A percentile compares a stretch with the other conserved stretches of the same genome.
Conservation (phyloP, 2,888 invertebrate species). For the Cryptosula pallasiana region DNA sequence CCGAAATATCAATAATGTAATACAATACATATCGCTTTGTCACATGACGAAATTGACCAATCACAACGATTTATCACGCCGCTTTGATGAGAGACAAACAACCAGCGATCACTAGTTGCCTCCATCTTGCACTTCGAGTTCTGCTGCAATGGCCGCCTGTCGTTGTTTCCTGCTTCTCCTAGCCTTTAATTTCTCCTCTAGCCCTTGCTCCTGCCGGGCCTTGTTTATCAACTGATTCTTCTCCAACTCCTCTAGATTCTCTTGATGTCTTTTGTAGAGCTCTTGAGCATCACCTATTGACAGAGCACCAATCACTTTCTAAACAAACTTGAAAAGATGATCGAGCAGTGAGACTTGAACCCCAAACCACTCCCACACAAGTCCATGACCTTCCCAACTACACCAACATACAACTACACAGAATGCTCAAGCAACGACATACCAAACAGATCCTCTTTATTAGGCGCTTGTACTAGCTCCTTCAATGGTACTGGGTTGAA, state of each 20-base stretch:
- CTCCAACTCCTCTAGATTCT: constrained; percentile 45
- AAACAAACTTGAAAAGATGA: not conserved
- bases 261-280: constrained; percentile 47
- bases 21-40: no score
- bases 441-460: constrained; percentile 56
- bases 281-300: constrained; percentile 49
- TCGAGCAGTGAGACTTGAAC: no score
- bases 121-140: not conserved
- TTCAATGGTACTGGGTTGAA: constrained; percentile 42
- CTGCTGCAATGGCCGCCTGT: constrained; percentile 25
- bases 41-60: no score
- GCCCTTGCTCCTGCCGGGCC: constrained; percentile 49
- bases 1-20: no score
- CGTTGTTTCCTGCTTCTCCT: constrained; percentile 38
- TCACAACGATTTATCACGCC: no score
- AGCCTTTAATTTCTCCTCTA: constrained; percentile 51
- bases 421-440: constrained; percentile 28
- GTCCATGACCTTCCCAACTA: no score
- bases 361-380: no score
- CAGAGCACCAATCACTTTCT: no score
- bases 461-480: constrained; percentile 55
- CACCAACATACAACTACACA: constrained; percentile 8
- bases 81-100: no score
- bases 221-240: constrained; percentile 51
- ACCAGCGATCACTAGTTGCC: no score